These are phyloP conservation scores for Halesus radiatus DNA, from an alignment of 1,140 invertebrate genomes.

Conservation along the genomic window DNA sequence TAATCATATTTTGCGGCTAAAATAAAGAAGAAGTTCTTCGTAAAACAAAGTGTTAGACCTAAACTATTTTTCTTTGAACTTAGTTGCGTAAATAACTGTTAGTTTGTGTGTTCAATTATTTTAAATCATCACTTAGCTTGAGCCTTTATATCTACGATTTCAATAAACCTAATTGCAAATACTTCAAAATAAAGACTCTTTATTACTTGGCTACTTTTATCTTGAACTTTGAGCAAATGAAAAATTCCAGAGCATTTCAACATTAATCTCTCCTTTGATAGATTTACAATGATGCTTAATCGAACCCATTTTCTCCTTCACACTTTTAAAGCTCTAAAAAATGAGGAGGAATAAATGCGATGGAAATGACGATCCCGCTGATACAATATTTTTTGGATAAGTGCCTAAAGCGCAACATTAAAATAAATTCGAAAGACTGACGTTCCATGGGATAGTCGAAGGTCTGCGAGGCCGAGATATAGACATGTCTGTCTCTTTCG, in stretches of 20 bases:
- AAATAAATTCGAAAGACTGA: constrained; percentile 55
- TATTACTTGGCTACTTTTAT: too few species aligned
- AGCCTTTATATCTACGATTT: too few species aligned
- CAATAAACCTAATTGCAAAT: too few species aligned
- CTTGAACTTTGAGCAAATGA: background rate
- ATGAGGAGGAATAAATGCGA: background rate
- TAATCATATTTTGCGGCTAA: too few species aligned
- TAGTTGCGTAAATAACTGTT: too few species aligned
- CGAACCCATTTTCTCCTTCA: constrained; percentile 18
- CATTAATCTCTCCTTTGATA: constrained; percentile 41
- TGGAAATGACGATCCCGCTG: constrained; percentile 21
- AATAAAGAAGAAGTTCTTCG: too few species aligned
- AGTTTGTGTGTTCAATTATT: too few species aligned
- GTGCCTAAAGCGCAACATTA: constrained; percentile 47
- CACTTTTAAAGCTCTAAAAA: background rate
- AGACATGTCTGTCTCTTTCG: constrained; percentile 30
- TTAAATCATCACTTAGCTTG: too few species aligned
- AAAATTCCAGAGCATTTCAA: constrained; percentile 21
- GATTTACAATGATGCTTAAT: constrained; percentile 43
- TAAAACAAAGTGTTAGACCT: too few species aligned
- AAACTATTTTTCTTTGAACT: too few species aligned
- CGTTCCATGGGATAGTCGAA: constrained; percentile 38
- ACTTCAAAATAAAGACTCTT: too few species aligned
- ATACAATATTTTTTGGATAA: constrained; percentile 47
- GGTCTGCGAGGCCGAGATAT: constrained; percentile 27